phyloP scores from a whole-genome alignment of 2,113 vertebrate genomes.

The Crotophaga sulcirostris region DNA sequence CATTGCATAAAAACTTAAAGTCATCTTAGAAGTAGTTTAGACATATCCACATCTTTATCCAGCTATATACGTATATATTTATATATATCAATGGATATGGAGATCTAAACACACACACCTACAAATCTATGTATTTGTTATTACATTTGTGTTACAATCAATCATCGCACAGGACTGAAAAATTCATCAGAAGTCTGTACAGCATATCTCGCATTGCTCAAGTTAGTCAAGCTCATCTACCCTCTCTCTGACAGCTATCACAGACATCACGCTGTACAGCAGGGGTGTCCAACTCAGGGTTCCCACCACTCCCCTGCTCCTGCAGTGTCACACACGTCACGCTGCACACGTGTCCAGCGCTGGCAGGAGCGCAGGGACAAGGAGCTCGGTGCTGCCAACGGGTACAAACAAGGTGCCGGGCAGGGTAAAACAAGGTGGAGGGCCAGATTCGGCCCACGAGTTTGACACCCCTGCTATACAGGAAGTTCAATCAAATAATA shows the following conservation, averaged over 20 bases:
- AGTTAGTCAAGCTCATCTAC: background rate
- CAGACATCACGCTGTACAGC: too few species aligned
- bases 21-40: background rate
- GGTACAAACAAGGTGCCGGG: too few species aligned
- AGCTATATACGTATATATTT: background rate
- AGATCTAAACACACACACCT: background rate
- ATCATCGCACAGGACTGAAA: background rate
- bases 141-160: background rate
- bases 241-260: background rate
- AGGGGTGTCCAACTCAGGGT: too few species aligned
- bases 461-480: background rate
- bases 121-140: background rate
- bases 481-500: background rate
- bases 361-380: too few species aligned
- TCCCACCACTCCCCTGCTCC: too few species aligned
- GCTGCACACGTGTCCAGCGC: too few species aligned
- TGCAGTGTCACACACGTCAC: too few species aligned
- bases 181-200: background rate
- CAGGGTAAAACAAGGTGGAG: too few species aligned
- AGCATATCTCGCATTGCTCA: background rate
- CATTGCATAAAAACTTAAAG: background rate
- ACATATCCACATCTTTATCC: background rate
- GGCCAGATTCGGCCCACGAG: too few species aligned
- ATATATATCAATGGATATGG: background rate
- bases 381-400: too few species aligned